Base-by-base conservation (phyloP, 2,888 invertebrate species). In the Sarcophaga subvicina region DNA sequence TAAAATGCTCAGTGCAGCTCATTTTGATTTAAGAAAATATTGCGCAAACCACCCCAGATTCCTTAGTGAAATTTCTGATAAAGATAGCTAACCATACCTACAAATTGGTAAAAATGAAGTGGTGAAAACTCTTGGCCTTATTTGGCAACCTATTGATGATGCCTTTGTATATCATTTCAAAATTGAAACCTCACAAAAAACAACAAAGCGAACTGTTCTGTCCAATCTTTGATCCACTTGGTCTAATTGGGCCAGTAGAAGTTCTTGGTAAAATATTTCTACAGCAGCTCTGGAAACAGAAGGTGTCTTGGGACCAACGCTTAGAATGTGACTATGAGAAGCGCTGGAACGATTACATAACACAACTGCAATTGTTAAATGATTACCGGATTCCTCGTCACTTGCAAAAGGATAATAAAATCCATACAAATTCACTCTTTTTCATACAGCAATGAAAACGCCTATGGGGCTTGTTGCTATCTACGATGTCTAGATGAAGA, bases 1-100 rank as follows among this genome's bases (percentile, higher is more conserved):
- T 14, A 10, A 20, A n/a, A 47, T 88, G 27, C 54, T 88, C n/a
- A 25, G 47, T 14, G 59, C 62, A 27, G 82, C 72, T 3, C 71
- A 73, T 4, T 86, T 88, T 54, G 71, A 78, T 25, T 76, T 89
- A 3, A 64, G 87, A 27, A 89, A 89, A 69, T 89, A 86, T 62
- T 69, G 78, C 12, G 72, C 88, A 11, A 88, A 89, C 67, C 49
- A 70, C 47, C 59, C 49, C 11, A 20, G 62, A 5, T 4, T 27
- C 27, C 27, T 27, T 27, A 4, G 27, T 27, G 27, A 27, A 27
- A 27, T 27, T 4, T 27, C 27, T 88, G 8, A 5, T 88, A 22
- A 14, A 73, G 14, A 1, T 25, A 10, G 79, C 84, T 54, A 27
- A 27, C 82, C 86, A 20, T 12, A 27, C 27, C 83, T 77, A 17